Evolutionary conservation across 2,888 invertebrate species (phyloP).

Genomic region (Odontocolon sp.): DNA sequence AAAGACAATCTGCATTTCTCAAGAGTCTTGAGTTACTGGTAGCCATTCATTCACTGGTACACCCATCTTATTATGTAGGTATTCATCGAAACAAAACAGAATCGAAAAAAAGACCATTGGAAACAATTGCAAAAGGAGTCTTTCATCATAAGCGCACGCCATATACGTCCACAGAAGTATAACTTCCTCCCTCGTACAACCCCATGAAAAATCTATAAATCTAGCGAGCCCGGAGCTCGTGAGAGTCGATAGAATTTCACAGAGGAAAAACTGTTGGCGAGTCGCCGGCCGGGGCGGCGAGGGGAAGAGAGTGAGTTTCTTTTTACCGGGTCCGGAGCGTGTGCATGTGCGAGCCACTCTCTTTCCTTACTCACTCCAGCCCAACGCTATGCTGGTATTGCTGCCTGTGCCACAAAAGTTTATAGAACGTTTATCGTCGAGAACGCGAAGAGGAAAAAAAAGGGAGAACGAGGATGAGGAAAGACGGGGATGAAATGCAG

Average conservation of each 20-base stretch:
- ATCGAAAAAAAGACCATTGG: slow-evolving; percentile 36
- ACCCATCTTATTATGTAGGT: no score
- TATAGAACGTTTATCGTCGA: slow-evolving; percentile 73
- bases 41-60: no score
- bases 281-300: slow-evolving; percentile 15
- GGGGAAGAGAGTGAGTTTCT: slow-evolving; percentile 35
- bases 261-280: slow-evolving; percentile 41
- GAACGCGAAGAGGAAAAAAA: slow-evolving; percentile 59
- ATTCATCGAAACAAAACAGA: slow-evolving; percentile 20
- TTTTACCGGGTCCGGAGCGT: slow-evolving; percentile 46
- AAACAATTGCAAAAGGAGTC: slow-evolving; percentile 50
- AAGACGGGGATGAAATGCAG: slow-evolving; percentile 67
- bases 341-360: slow-evolving; percentile 18
- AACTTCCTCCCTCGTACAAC: slow-evolving; percentile 49
- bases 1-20: no score
- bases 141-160: not conserved
- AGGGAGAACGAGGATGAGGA: slow-evolving; percentile 49
- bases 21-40: no score
- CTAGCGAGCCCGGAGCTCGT: slow-evolving; percentile 36
- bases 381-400: slow-evolving; percentile 38
- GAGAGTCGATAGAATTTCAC: slow-evolving; percentile 54
- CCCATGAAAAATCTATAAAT: slow-evolving; percentile 61
- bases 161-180: slow-evolving; percentile 21
- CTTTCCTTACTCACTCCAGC: slow-evolving; percentile 25
- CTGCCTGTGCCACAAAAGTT: slow-evolving; percentile 71